Evolutionary conservation across 1,140 invertebrate species (phyloP).

Genomic region (Drosophila elegans): DNA sequence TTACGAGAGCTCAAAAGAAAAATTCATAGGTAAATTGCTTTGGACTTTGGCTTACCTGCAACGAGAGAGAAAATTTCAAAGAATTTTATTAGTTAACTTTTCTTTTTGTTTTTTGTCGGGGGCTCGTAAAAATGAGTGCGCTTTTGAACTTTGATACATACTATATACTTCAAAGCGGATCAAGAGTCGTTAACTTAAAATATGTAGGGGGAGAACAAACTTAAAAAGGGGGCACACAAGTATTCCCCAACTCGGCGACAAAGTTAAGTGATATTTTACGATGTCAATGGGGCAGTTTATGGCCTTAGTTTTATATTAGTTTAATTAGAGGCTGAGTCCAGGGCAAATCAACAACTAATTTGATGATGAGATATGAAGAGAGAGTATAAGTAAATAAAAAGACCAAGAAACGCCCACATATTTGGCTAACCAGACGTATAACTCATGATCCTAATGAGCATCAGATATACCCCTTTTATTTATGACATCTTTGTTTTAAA

Average conservation of each 20-base stretch:
- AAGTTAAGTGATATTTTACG: conserved; percentile 55
- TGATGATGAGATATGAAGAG: conserved; percentile 12
- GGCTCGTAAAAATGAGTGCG: conserved; percentile 40
- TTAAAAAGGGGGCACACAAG: conserved; percentile 15
- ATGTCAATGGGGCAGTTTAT: conserved; percentile 16
- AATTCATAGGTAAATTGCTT: conserved; percentile 28
- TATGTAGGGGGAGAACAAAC: conserved; percentile 26
- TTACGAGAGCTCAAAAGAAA: conserved; percentile 47
- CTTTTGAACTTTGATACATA: conserved; percentile 50
- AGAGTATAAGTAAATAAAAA: conserved; percentile 2
- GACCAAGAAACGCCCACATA: conserved; percentile 43
- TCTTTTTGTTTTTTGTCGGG: conserved; percentile 20
- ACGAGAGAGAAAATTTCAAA: conserved; percentile 51
- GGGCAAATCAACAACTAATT: conserved; percentile 24
- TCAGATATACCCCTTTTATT: background rate
- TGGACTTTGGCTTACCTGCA: conserved; percentile 69
- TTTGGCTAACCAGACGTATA: background rate
- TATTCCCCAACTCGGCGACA: conserved; percentile 18
- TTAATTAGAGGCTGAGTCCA: conserved; percentile 45
- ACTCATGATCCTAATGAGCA: conserved; percentile 17
- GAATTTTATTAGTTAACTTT: conserved; percentile 63
- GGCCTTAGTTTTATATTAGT: conserved; percentile 52
- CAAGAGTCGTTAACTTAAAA: conserved; percentile 41
- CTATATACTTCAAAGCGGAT: conserved; percentile 18
- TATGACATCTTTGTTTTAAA: conserved; percentile 10